These are phyloP conservation scores for Pygocentrus nattereri DNA, from an alignment of 2,797 vertebrate genomes.

Conservation along the genomic window DNA sequence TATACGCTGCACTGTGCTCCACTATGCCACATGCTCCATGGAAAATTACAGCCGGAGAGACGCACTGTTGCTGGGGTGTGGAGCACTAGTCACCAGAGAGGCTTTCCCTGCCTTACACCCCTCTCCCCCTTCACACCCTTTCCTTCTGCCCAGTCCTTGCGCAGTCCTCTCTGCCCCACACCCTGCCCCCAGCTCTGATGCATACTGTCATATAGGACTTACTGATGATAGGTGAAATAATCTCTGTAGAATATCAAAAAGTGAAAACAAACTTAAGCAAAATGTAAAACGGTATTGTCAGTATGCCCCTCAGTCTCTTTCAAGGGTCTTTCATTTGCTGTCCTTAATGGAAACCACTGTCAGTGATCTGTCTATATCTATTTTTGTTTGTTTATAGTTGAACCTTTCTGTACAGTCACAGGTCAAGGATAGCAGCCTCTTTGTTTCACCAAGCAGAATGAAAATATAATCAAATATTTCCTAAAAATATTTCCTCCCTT, in stretches of 20 bases:
- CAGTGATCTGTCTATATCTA: not conserved
- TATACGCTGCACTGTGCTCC: conserved; percentile 44
- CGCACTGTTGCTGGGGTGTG: conserved; percentile 61
- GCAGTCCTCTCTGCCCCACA: conserved; percentile 17
- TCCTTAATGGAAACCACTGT: not conserved
- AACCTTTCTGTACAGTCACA: too few species aligned
- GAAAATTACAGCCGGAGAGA: conserved; percentile 73
- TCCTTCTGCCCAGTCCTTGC: conserved; percentile 21
- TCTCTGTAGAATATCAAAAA: not conserved
- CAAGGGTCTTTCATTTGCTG: not conserved
- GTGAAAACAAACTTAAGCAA: not conserved
- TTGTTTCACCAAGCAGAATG: too few species aligned
- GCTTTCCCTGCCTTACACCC: conserved; percentile 43
- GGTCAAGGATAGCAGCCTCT: too few species aligned
- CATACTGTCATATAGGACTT: not conserved
- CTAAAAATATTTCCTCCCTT: too few species aligned
- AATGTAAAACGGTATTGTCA: not conserved
- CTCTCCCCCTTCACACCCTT: conserved; percentile 36
- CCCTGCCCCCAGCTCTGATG: not conserved
- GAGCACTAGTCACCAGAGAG: conserved; percentile 56
- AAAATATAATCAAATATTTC: too few species aligned
- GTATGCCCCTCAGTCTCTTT: not conserved
- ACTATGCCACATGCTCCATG: conserved; percentile 66
- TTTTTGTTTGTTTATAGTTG: too few species aligned
- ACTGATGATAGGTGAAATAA: not conserved